These are phyloP conservation scores for Tethya wilhelma DNA, from an alignment of 37 sponge, comb jelly and placozoan species.

Conservation along the genomic window DNA sequence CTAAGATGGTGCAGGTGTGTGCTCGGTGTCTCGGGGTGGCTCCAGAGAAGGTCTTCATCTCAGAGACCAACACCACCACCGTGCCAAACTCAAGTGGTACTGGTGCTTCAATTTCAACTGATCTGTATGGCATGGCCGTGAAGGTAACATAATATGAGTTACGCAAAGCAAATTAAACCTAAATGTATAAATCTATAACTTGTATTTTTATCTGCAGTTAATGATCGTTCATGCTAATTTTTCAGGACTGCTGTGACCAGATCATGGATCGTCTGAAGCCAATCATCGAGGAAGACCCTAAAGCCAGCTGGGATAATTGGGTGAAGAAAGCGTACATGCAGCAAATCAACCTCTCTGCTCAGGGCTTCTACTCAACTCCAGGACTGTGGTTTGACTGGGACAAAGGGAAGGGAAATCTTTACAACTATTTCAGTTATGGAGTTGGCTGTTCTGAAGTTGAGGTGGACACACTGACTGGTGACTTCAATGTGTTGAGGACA, in stretches of 20 bases:
- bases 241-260: conserved; percentile 85
- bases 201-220: too few relatives aligned
- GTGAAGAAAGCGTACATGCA: conserved; percentile 72
- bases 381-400: conserved; percentile 61
- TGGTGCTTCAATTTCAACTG: conserved; percentile 88
- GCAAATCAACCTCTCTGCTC: conserved; percentile 76
- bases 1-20: conserved; percentile 90
- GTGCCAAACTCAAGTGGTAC: conserved; percentile 77
- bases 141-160: too few relatives aligned
- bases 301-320: conserved; percentile 82
- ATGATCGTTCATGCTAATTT: too few relatives aligned
- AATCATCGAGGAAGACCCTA: conserved; percentile 53
- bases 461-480: conserved; percentile 85
- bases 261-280: conserved; percentile 68
- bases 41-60: conserved; percentile 54
- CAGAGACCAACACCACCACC: conserved; percentile 74
- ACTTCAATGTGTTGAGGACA: conserved; percentile 50
- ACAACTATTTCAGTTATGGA: conserved; percentile 80
- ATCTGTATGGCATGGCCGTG: conserved; percentile 88
- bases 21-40: conserved; percentile 72
- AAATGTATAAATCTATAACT: too few relatives aligned
- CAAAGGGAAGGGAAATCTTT: conserved; percentile 52
- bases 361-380: conserved; percentile 70
- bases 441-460: conserved; percentile 74
- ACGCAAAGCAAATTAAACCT: too few relatives aligned